Percentiles rank a stretch among this genome's conserved stretches.
These are phyloP conservation scores for Diadophis punctatus DNA, from an alignment of 2,113 vertebrate genomes.

Conservation along the genomic window DNA sequence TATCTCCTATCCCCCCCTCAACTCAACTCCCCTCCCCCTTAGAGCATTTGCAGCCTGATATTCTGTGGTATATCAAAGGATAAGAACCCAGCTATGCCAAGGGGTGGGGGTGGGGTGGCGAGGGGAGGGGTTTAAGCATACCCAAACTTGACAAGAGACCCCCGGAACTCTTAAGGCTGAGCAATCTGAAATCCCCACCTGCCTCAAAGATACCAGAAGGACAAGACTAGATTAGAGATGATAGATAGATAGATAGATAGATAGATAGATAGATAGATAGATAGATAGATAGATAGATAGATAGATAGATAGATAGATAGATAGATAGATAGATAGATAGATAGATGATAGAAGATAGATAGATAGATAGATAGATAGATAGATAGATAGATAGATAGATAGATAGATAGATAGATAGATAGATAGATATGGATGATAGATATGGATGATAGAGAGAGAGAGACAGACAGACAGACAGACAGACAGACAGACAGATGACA, in stretches of 20 bases:
- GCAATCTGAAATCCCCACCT: not conserved
- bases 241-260: too few relatives aligned
- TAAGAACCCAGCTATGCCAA: not conserved
- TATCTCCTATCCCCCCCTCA: not conserved
- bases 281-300: too few relatives aligned
- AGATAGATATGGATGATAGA: too few relatives aligned
- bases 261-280: too few relatives aligned
- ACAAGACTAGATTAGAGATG: not conserved
- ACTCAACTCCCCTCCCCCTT: not conserved
- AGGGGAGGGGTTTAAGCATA: not conserved
- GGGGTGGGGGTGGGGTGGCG: accelerated
- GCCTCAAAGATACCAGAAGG: not conserved
- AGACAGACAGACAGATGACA: too few relatives aligned
- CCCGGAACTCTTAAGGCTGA: not conserved
- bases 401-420: too few relatives aligned
- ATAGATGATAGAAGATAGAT: not conserved
- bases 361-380: not conserved
- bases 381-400: not conserved
- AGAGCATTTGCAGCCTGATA: not conserved
- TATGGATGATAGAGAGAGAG: too few relatives aligned
- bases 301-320: too few relatives aligned
- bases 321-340: not conserved
- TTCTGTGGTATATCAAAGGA: not conserved
- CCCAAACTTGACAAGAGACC: not conserved
- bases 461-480: too few relatives aligned